These are phyloP conservation scores for Diabrotica undecimpunctata DNA, from an alignment of 1,140 invertebrate genomes.

Conservation along the genomic window DNA sequence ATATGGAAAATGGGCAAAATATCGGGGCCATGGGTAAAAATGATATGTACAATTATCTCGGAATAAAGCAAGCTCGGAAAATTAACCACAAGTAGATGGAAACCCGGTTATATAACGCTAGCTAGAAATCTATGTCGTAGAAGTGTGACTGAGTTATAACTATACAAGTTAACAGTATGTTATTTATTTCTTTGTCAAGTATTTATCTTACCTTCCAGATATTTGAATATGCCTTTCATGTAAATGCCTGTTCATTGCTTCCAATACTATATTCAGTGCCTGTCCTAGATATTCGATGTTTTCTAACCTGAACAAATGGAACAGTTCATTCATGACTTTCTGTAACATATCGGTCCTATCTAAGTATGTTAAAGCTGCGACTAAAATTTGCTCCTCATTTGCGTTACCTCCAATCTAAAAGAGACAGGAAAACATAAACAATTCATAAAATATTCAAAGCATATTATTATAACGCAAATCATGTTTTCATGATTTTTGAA, in stretches of 20 bases:
- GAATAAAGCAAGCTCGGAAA: too few species aligned
- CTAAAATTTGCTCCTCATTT: constrained; percentile 85
- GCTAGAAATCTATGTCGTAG: too few species aligned
- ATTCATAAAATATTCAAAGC: not conserved
- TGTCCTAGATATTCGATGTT: constrained; percentile 65
- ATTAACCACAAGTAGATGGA: too few species aligned
- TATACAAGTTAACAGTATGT: too few species aligned
- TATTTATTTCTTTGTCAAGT: too few species aligned
- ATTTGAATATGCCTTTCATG: constrained; percentile 87
- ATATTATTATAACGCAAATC: too few species aligned
- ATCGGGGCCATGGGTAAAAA: too few species aligned
- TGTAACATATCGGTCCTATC: constrained; percentile 75
- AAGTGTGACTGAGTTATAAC: too few species aligned
- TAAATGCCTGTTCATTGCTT: constrained; percentile 81
- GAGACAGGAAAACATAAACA: constrained; percentile 11
- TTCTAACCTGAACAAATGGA: constrained; percentile 84
- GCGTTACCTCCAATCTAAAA: constrained; percentile 82
- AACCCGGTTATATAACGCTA: too few species aligned
- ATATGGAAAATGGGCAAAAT: too few species aligned
- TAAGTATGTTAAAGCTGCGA: constrained; percentile 74
- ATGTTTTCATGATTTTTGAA: too few species aligned
- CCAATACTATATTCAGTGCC: constrained; percentile 73
- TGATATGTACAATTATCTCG: too few species aligned
- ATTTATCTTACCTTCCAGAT: constrained; percentile 69
- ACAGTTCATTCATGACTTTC: constrained; percentile 86